phyloP scores from a whole-genome alignment of 2,797 vertebrate genomes.

The Gouania willdenowi region DNA sequence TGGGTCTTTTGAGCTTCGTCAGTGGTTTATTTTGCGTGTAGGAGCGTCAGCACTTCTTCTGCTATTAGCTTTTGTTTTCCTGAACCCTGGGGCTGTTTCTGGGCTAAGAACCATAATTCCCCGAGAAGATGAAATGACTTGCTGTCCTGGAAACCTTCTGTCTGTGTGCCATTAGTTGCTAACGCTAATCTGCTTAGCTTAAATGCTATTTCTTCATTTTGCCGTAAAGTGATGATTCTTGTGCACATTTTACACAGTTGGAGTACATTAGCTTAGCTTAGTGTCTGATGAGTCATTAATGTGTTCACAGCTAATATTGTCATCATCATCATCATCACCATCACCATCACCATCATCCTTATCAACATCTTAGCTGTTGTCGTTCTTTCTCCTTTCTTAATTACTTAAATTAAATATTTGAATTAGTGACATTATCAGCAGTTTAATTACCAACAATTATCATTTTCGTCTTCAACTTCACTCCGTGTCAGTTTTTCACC shows the following conservation, averaged over 20 bases:
- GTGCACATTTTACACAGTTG: too few relatives aligned
- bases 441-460: background rate
- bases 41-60: conserved; percentile 27
- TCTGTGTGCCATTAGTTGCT: conserved; percentile 9
- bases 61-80: conserved; percentile 40
- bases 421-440: background rate
- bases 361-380: too few relatives aligned
- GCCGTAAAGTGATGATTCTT: too few relatives aligned
- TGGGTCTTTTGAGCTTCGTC: background rate
- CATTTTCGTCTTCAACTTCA: background rate
- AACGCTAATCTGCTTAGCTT: too few relatives aligned
- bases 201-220: too few relatives aligned
- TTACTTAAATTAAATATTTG: background rate
- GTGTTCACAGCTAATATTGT: background rate
- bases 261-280: too few relatives aligned
- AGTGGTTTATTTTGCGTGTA: background rate
- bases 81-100: conserved; percentile 18
- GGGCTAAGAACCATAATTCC: conserved; percentile 42
- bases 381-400: too few relatives aligned
- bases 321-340: background rate
- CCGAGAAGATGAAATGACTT: conserved; percentile 34
- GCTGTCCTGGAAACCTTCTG: conserved; percentile 27
- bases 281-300: background rate
- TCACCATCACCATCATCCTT: background rate
- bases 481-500: conserved; percentile 5